A percentile compares a stretch with the other conserved stretches of the same genome.
Evolutionary conservation across 2,113 vertebrate species (phyloP).

Genomic region (Microtus montanus): DNA sequence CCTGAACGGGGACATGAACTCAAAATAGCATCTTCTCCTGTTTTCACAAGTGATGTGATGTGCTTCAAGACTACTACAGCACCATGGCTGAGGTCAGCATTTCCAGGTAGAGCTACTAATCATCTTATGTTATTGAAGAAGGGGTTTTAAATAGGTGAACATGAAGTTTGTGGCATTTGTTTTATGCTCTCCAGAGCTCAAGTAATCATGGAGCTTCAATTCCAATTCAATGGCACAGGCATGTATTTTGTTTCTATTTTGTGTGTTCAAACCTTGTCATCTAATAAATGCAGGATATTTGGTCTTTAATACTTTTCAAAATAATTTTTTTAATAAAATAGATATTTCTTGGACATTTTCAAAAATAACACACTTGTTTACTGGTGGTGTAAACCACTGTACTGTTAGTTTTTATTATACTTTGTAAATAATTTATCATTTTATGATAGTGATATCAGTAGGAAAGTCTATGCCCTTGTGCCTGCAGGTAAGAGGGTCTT

Average conservation of each 20-base stretch:
- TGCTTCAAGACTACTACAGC: neutral
- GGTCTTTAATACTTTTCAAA: constrained; percentile 8
- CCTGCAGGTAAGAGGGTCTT: neutral
- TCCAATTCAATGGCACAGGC: neutral
- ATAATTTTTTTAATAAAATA: neutral
- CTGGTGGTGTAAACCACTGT: neutral
- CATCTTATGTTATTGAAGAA: neutral
- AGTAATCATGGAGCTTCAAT: neutral
- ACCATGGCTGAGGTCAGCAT: neutral
- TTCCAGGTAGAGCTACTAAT: neutral
- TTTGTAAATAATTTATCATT: neutral
- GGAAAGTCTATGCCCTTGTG: neutral
- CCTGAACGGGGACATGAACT: neutral
- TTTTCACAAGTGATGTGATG: neutral
- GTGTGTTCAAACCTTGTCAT: neutral
- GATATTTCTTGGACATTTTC: neutral
- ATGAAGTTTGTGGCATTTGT: neutral
- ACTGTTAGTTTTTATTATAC: neutral
- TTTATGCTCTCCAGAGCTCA: neutral
- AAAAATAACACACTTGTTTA: neutral
- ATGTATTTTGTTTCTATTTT: constrained; percentile 31
- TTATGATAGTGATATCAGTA: neutral
- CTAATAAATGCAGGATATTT: neutral
- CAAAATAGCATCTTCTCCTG: neutral
- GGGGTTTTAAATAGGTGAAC: neutral